Percentiles rank a stretch among this genome's conserved stretches.
Evolutionary conservation across 2,113 vertebrate species (phyloP).

Genomic region (Petrocephalus microphthalmus): DNA sequence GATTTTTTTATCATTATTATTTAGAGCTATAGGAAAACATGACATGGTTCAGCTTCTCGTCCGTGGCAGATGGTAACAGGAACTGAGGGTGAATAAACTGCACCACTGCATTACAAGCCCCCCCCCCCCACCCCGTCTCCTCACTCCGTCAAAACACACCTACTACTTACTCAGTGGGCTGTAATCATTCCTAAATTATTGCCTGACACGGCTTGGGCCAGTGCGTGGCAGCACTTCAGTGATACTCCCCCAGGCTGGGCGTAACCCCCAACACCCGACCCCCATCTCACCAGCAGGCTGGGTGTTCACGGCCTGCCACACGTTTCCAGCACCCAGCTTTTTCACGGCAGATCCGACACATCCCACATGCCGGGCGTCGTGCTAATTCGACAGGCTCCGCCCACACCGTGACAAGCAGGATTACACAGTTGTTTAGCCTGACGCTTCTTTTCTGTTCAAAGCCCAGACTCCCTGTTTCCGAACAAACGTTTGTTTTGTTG

Average conservation of each 20-base stretch:
- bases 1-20: background rate
- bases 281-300: background rate
- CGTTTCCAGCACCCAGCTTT: background rate
- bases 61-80: background rate
- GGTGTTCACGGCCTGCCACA: background rate
- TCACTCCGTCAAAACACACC: background rate
- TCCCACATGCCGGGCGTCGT: background rate
- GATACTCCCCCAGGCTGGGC: background rate
- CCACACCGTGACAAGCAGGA: background rate
- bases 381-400: background rate
- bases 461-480: background rate
- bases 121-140: background rate
- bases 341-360: background rate
- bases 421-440: background rate
- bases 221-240: background rate
- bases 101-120: background rate
- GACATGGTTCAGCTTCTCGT: background rate
- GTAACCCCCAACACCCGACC: background rate
- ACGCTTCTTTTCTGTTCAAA: background rate
- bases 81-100: background rate
- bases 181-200: slow-evolving; percentile 4
- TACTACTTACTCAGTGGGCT: background rate
- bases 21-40: background rate
- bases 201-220: background rate
- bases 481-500: background rate